Evolutionary conservation across 2,888 invertebrate genomes (phyloP).

Genomic region (Rutpela maculata): DNA sequence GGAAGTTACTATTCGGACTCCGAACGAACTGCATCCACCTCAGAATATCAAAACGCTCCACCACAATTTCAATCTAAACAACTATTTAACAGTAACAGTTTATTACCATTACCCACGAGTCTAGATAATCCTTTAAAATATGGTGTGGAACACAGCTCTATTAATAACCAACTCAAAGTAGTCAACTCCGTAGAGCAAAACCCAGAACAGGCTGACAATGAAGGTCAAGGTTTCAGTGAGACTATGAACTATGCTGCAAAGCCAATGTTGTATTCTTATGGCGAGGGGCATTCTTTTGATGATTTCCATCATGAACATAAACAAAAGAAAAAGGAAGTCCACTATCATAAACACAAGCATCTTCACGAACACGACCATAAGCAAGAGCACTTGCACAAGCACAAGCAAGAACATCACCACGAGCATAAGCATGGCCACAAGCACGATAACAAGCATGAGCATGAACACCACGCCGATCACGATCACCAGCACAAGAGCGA

Average conservation of each 20-base stretch:
- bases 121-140: not conserved
- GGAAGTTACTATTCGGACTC: not conserved
- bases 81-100: slow-evolving; percentile 24
- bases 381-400: slow-evolving; percentile 60
- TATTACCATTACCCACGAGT: not conserved
- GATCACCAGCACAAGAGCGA: slow-evolving; percentile 47
- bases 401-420: slow-evolving; percentile 56
- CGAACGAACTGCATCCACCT: not conserved
- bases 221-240: slow-evolving; percentile 25
- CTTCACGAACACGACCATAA: slow-evolving; percentile 66
- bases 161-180: slow-evolving; percentile 23
- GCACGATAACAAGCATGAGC: slow-evolving; percentile 46
- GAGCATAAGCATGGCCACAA: slow-evolving; percentile 56
- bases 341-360: slow-evolving; percentile 68
- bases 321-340: slow-evolving; percentile 58
- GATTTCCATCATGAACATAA: slow-evolving; percentile 8
- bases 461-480: slow-evolving; percentile 41
- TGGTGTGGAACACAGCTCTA: slow-evolving; percentile 2
- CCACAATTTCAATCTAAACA: slow-evolving; percentile 47
- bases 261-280: not conserved
- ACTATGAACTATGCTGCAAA: not conserved
- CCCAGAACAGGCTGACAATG: not conserved
- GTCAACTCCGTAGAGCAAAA: not conserved
- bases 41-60: not conserved
- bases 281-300: not conserved